Evolutionary conservation across 2,113 vertebrate genomes (phyloP).

Genomic region (Butorides virescens): DNA sequence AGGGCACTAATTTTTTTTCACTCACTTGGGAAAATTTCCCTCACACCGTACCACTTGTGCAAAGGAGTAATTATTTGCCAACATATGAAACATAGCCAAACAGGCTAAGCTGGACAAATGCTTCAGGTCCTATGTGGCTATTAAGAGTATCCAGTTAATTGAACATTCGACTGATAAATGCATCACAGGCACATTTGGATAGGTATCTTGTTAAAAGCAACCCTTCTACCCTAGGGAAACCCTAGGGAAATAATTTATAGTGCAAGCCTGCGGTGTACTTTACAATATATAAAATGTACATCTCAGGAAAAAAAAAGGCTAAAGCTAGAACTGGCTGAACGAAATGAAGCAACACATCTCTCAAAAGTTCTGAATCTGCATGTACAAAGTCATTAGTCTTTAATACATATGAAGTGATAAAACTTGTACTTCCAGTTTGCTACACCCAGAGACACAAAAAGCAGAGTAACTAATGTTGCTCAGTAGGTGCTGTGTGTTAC

Average conservation of each 20-base stretch:
- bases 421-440: not conserved
- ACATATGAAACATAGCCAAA: not conserved
- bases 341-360: not conserved
- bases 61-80: not conserved
- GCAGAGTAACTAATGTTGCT: not conserved
- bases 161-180: not conserved
- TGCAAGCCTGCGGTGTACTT: not conserved
- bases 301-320: not conserved
- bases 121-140: not conserved
- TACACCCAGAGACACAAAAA: not conserved
- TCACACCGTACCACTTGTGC: not conserved
- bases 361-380: not conserved
- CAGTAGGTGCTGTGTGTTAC: not conserved
- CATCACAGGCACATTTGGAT: not conserved
- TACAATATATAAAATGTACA: not conserved
- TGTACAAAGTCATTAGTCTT: not conserved
- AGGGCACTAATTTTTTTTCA: not conserved
- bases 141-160: constrained; percentile 23
- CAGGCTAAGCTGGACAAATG: not conserved
- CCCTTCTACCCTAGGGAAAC: not conserved
- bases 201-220: not conserved
- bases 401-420: not conserved
- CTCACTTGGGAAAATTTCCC: not conserved
- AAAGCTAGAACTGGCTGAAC: not conserved
- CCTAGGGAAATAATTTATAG: not conserved